Evolutionary conservation across 2,888 invertebrate species (phyloP).

Genomic region (Sarcophaga variegata): DNA sequence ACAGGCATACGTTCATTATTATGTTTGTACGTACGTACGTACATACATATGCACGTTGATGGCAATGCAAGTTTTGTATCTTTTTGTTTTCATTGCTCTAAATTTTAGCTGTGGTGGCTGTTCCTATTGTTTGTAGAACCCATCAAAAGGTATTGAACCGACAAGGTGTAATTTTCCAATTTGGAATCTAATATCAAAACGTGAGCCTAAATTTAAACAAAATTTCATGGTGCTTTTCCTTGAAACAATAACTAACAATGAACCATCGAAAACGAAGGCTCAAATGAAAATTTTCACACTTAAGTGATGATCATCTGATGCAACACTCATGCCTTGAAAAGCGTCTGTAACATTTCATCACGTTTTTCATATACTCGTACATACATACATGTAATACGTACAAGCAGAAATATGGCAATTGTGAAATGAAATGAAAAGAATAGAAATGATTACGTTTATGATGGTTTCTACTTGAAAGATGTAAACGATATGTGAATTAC

Average conservation of each 20-base stretch:
- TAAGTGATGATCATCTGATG: conserved; percentile 61
- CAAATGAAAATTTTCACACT: conserved; percentile 66
- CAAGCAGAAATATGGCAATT: not conserved
- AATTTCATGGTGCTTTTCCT: conserved; percentile 63
- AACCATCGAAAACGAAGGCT: not conserved
- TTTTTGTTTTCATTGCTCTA: conserved; percentile 15
- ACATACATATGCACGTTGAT: not conserved
- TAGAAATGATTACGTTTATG: not conserved
- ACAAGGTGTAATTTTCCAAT: conserved; percentile 69
- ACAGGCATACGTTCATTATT: not conserved
- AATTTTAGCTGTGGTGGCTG: not conserved
- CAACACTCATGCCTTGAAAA: conserved; percentile 29
- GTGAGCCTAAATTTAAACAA: conserved; percentile 65
- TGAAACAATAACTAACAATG: conserved; percentile 44
- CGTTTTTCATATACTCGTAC: conserved; percentile 34
- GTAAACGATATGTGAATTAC: conserved; percentile 44
- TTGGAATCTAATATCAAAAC: conserved; percentile 67
- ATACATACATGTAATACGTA: not conserved
- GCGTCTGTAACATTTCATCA: conserved; percentile 57
- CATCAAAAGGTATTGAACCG: conserved; percentile 65
- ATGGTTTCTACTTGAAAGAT: conserved; percentile 16
- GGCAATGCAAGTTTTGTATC: conserved; percentile 3
- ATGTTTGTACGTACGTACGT: not conserved
- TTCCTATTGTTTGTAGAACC: conserved; percentile 47
- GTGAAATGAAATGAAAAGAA: not conserved